Percentiles rank a stretch among this genome's conserved stretches.
Conservation (phyloP, 1,140 invertebrate genomes). For the Drosophila ohnishii region DNA sequence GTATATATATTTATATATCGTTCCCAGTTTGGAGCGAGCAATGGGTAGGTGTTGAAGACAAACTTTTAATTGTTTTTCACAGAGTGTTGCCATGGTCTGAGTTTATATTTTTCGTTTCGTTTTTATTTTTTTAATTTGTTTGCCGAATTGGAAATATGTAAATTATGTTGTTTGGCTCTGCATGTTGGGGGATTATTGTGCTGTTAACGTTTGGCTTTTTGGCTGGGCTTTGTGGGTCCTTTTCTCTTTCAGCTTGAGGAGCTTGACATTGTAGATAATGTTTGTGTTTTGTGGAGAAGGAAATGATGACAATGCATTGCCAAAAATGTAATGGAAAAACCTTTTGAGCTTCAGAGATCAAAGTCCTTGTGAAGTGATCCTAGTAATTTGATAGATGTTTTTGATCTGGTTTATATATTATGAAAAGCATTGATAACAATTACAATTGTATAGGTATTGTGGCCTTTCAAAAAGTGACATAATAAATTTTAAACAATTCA, state of each 20-base stretch:
- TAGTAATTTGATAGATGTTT: not conserved
- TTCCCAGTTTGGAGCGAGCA: not conserved
- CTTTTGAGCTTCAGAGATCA: not conserved
- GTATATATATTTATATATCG: constrained; percentile 15
- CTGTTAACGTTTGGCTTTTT: constrained; percentile 35
- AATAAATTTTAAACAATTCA: no score
- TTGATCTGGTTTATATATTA: not conserved
- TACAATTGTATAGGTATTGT: no score
- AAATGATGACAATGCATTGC: not conserved
- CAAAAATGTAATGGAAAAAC: not conserved
- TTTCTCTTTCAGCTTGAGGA: constrained; percentile 17
- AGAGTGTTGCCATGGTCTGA: constrained; percentile 42
- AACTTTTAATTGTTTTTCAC: constrained; percentile 79
- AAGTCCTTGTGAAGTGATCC: not conserved
- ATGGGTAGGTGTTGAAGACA: constrained; percentile 59
- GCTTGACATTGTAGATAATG: constrained; percentile 11
- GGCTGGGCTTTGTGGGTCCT: constrained; percentile 21
- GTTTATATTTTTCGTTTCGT: constrained; percentile 31
- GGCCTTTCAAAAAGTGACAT: not conserved
- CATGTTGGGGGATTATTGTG: constrained; percentile 42
- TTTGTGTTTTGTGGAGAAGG: not conserved
- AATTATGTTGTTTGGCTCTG: constrained; percentile 51
- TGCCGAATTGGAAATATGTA: constrained; percentile 78
- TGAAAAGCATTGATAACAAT: no score
- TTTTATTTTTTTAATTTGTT: constrained; percentile 54